phyloP scores from a whole-genome alignment of 2,797 vertebrate species.

The Darevskia mixta region DNA sequence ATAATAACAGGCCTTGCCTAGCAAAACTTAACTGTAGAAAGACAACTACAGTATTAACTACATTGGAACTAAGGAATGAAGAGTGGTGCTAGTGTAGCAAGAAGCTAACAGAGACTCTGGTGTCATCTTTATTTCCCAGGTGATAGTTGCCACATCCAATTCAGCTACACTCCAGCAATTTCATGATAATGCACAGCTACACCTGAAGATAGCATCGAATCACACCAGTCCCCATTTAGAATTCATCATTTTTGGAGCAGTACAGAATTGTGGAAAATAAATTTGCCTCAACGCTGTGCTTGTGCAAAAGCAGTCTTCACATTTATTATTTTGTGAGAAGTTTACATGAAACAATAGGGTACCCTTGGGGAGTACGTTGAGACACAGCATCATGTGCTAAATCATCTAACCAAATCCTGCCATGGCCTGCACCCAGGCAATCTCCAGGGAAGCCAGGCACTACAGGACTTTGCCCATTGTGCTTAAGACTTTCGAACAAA shows the following conservation, averaged over 20 bases:
- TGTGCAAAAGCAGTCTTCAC: slow-evolving; percentile 72
- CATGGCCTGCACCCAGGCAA: slow-evolving; percentile 30
- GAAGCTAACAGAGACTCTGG: not conserved
- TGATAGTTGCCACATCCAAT: not conserved
- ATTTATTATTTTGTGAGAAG: slow-evolving; percentile 61
- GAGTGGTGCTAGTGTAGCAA: not conserved
- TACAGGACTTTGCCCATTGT: slow-evolving; percentile 74
- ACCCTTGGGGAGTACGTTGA: slow-evolving; percentile 28
- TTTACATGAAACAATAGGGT: slow-evolving; percentile 52
- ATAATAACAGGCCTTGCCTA: not conserved
- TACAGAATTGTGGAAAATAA: slow-evolving; percentile 38
- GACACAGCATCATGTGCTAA: slow-evolving; percentile 51
- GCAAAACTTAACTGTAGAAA: not conserved
- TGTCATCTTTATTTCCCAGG: not conserved
- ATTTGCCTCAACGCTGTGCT: slow-evolving; percentile 26
- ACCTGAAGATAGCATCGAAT: slow-evolving; percentile 24
- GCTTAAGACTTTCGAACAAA: slow-evolving; percentile 78
- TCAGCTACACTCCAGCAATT: not conserved
- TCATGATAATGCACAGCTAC: slow-evolving; percentile 44
- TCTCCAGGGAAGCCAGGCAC: not conserved
- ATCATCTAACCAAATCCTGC: not conserved
- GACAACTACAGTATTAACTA: too few relatives aligned
- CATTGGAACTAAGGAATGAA: not conserved
- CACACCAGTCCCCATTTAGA: not conserved
- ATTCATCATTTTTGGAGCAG: slow-evolving; percentile 14